These are phyloP conservation scores for Pogona vitticeps DNA, from an alignment of 2,113 vertebrate species.

Conservation along the genomic window DNA sequence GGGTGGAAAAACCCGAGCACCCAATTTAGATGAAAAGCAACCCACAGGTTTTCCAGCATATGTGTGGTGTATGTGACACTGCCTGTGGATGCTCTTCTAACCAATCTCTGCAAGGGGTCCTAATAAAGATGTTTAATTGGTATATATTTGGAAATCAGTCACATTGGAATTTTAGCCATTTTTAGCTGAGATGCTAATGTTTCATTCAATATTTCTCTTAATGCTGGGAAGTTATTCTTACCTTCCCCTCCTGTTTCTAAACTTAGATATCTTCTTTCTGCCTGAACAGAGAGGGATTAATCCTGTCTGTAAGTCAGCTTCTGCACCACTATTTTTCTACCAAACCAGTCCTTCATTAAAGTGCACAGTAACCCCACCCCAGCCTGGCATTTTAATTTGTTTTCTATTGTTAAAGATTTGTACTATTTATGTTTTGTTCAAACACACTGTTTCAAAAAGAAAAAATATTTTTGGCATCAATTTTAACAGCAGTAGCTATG, in stretches of 20 bases:
- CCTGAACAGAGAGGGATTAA: background rate
- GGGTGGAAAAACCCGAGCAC: background rate
- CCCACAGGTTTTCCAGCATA: background rate
- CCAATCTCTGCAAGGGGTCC: background rate
- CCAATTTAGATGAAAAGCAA: constrained; percentile 12
- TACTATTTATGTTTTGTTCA: background rate
- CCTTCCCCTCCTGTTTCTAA: background rate
- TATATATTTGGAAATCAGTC: background rate
- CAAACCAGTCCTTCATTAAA: background rate
- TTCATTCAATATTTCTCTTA: background rate
- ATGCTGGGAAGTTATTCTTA: background rate
- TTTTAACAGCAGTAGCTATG: background rate
- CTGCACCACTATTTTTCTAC: background rate
- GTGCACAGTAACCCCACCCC: background rate
- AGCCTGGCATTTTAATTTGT: background rate
- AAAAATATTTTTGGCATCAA: background rate
- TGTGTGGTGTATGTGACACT: background rate
- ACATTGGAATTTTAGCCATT: background rate
- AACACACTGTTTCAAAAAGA: background rate
- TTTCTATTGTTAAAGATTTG: background rate
- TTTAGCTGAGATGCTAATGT: background rate
- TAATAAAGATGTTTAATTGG: background rate
- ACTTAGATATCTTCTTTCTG: too few species aligned
- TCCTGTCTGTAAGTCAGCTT: background rate
- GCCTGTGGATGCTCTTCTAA: background rate